Percentiles rank a stretch among this genome's conserved stretches.
phyloP scores from a whole-genome alignment of 23 tunicate species.

The Trididemnum miniatum region DNA sequence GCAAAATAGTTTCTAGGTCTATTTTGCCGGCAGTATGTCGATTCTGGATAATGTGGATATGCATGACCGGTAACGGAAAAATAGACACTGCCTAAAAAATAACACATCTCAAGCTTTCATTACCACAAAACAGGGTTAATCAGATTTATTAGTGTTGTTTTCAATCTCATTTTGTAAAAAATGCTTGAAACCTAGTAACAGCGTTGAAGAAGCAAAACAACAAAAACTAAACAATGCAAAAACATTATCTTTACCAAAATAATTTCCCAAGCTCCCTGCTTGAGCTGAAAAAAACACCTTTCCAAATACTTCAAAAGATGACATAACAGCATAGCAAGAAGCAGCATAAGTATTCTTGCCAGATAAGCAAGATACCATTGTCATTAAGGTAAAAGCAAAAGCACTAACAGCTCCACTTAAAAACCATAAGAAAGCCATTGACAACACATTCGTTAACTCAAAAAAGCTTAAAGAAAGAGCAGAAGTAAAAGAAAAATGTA shows the following conservation, averaged over 20 bases:
- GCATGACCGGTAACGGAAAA: no score
- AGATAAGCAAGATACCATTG: constrained; percentile 15
- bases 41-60: no score
- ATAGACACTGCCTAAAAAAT: no score
- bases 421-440: constrained; percentile 13
- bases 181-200: neutral
- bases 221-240: neutral
- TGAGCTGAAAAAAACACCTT: constrained; percentile 41
- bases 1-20: no score
- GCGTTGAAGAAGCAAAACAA: neutral
- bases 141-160: neutral
- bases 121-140: no score
- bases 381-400: constrained; percentile 59
- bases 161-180: neutral
- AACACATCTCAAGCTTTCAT: no score
- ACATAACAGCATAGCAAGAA: constrained; percentile 24
- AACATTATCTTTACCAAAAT: constrained; percentile 5
- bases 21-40: no score
- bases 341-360: constrained; percentile 7
- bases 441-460: neutral
- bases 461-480: neutral
- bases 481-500: neutral
- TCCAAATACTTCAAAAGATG: constrained; percentile 53
- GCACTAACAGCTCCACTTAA: constrained; percentile 51
- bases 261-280: constrained; percentile 6